These are phyloP conservation scores for Idaea biselata DNA, from an alignment of 2,888 invertebrate species.

Conservation along the genomic window DNA sequence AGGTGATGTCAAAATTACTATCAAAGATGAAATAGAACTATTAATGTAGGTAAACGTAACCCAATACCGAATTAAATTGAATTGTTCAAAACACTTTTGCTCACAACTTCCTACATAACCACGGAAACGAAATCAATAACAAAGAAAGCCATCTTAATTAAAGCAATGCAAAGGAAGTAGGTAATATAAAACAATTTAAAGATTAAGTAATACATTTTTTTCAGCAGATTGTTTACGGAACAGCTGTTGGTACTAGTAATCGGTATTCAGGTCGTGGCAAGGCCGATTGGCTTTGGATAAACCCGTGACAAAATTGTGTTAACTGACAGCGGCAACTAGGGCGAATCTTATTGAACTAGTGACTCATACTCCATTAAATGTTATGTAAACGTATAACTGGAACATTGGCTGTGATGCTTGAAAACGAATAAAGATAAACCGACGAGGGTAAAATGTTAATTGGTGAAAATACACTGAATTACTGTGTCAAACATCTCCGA, in stretches of 20 bases:
- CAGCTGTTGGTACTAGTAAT: constrained; percentile 24
- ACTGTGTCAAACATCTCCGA: neutral
- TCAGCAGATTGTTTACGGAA: constrained; percentile 45
- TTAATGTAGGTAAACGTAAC: neutral
- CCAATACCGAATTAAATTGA: neutral
- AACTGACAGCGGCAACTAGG: constrained; percentile 45
- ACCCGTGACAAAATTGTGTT: constrained; percentile 47
- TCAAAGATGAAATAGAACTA: neutral
- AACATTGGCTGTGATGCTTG: constrained; percentile 12
- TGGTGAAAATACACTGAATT: neutral
- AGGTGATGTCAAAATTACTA: no score
- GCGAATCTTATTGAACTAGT: constrained; percentile 42
- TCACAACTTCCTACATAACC: neutral
- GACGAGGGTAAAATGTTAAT: constrained; percentile 17
- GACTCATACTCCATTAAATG: constrained; percentile 43
- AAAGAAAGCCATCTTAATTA: neutral
- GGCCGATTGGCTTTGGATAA: constrained; percentile 47
- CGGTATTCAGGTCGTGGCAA: constrained; percentile 54
- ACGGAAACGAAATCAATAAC: neutral
- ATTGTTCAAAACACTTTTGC: neutral
- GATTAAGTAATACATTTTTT: neutral
- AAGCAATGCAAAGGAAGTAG: constrained; percentile 12
- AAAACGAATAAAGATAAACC: constrained; percentile 9
- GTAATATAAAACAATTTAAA: neutral
- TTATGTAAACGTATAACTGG: constrained; percentile 39